Evolutionary conservation across 1,140 invertebrate genomes (phyloP).

Genomic region (Drosophila parabipectinata): DNA sequence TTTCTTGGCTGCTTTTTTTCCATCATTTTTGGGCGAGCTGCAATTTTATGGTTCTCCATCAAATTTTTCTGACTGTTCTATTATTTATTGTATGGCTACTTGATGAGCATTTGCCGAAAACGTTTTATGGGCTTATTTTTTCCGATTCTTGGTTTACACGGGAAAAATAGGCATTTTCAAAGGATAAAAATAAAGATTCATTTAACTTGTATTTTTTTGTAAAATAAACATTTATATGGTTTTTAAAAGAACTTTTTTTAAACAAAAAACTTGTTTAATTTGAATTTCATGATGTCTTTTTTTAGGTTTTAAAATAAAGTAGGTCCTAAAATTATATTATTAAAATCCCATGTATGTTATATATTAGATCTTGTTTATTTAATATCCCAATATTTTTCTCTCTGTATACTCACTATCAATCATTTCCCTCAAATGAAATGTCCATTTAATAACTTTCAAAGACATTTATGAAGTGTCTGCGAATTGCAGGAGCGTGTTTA

Average conservation of each 20-base stretch:
- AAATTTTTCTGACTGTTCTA: conserved; percentile 51
- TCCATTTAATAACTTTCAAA: conserved; percentile 52
- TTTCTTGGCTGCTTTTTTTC: background rate
- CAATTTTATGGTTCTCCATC: conserved; percentile 54
- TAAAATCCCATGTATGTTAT: background rate
- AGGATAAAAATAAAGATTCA: background rate
- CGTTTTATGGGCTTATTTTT: conserved; percentile 63
- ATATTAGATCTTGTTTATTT: background rate
- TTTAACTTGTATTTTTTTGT: too few relatives aligned
- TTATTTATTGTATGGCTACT: conserved; percentile 77
- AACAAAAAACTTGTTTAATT: too few relatives aligned
- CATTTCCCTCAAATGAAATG: conserved; percentile 50
- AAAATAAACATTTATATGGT: too few relatives aligned
- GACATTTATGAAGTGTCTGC: conserved; percentile 62
- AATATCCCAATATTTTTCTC: conserved; percentile 8
- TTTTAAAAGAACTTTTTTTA: too few relatives aligned
- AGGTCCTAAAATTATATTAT: too few relatives aligned
- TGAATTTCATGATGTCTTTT: too few relatives aligned
- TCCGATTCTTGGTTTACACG: conserved; percentile 9
- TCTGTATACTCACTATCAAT: conserved; percentile 31
- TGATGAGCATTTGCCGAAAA: conserved; percentile 70
- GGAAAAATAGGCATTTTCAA: background rate
- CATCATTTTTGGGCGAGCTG: conserved; percentile 9
- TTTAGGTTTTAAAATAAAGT: too few relatives aligned
- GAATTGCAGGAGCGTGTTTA: conserved; percentile 29